These are phyloP conservation scores for Gracilinanus agilis DNA, from an alignment of 2,113 vertebrate species.

Conservation along the genomic window DNA sequence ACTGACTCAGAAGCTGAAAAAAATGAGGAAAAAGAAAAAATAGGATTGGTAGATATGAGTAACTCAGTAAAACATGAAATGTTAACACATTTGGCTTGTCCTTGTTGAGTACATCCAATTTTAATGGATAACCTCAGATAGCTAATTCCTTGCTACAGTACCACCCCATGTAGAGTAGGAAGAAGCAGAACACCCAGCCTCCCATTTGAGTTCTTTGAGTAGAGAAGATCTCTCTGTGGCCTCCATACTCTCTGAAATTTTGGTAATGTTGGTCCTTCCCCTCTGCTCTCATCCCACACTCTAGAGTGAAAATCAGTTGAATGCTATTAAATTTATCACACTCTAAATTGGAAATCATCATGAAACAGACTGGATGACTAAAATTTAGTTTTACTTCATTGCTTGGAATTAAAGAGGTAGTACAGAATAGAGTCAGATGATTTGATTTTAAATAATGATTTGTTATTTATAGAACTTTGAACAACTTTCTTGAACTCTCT, in stretches of 20 bases:
- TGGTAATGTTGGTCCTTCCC: background rate
- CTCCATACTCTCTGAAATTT: background rate
- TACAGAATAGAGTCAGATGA: background rate
- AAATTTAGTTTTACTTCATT: background rate
- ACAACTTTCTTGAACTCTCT: background rate
- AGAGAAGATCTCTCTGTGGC: background rate
- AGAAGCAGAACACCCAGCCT: background rate
- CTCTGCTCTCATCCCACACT: background rate
- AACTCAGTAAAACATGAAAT: background rate
- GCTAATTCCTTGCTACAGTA: background rate
- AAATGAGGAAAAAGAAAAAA: conserved; percentile 46
- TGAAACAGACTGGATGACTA: background rate
- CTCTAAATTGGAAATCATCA: background rate
- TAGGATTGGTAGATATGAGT: conserved; percentile 8
- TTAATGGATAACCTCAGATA: background rate
- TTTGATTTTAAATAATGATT: background rate
- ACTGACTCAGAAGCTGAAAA: conserved; percentile 90
- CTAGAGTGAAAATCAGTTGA: background rate
- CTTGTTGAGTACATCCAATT: background rate
- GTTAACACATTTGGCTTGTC: background rate
- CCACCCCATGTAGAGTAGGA: background rate
- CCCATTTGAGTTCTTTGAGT: background rate
- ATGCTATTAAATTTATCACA: background rate
- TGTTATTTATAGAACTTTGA: background rate
- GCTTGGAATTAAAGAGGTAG: background rate